phyloP scores from a whole-genome alignment of 2,888 invertebrate genomes.

The Phragmatobia fuliginosa region DNA sequence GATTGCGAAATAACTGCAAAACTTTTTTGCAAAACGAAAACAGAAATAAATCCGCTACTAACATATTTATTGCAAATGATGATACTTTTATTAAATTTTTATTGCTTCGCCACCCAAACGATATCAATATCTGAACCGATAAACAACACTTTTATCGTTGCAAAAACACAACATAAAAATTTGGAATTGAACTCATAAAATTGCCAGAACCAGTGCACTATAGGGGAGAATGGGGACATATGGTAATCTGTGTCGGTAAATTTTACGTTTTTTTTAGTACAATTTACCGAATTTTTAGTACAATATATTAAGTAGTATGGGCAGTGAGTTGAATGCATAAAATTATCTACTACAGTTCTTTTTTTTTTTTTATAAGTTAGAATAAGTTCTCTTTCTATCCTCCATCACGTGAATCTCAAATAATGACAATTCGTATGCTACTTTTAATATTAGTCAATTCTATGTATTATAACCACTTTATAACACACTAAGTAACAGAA shows the following conservation, averaged over 20 bases:
- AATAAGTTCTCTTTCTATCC: too few species aligned
- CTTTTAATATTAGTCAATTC: too few species aligned
- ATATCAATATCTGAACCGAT: slow-evolving; percentile 35
- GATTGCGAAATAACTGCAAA: background rate
- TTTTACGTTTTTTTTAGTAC: background rate
- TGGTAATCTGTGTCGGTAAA: background rate
- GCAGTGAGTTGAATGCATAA: background rate
- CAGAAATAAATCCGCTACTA: background rate
- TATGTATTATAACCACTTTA: too few species aligned
- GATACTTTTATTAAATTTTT: slow-evolving; percentile 14
- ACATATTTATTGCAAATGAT: background rate
- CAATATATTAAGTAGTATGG: background rate
- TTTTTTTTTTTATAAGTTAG: too few species aligned
- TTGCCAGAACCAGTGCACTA: slow-evolving; percentile 39
- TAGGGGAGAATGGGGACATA: slow-evolving; percentile 5
- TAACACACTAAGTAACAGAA: too few species aligned
- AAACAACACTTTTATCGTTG: slow-evolving; percentile 52
- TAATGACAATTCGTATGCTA: background rate
- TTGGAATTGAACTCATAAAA: slow-evolving; percentile 53
- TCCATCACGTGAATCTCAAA: too few species aligned
- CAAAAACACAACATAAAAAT: slow-evolving; percentile 54
- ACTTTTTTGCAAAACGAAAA: background rate
- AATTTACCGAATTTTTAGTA: background rate
- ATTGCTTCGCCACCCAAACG: slow-evolving; percentile 24
- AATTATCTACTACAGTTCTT: too few species aligned